Evolutionary conservation across 2,113 vertebrate species (phyloP).

Genomic region (Notarius lentiginosus): DNA sequence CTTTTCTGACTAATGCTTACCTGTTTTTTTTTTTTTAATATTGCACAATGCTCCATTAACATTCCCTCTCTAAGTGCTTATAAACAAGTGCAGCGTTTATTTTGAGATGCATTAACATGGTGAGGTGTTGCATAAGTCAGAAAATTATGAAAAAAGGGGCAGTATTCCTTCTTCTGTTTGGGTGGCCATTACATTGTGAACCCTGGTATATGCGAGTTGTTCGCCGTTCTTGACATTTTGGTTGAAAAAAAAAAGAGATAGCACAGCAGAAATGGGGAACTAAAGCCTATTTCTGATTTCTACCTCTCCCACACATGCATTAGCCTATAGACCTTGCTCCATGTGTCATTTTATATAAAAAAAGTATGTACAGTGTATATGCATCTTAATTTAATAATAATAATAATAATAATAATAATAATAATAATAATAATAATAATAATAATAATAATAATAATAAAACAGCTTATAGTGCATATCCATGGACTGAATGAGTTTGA

Average conservation of each 20-base stretch:
- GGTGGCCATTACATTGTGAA: conserved; percentile 22
- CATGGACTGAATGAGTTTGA: neutral
- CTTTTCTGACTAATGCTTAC: conserved; percentile 7
- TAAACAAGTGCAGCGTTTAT: conserved; percentile 10
- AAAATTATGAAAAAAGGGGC: neutral
- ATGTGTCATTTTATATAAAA: neutral
- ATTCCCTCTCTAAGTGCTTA: conserved; percentile 13
- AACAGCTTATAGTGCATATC: neutral
- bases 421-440: neutral
- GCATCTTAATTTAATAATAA: neutral
- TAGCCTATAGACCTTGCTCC: conserved; percentile 4
- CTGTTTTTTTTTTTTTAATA: conserved; percentile 11
- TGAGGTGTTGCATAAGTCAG: conserved; percentile 11
- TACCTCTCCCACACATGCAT: conserved; percentile 19
- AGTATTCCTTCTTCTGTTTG: conserved; percentile 17
- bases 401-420: no score
- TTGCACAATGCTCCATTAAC: conserved; percentile 22
- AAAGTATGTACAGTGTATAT: neutral
- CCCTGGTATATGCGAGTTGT: neutral
- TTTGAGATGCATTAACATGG: neutral
- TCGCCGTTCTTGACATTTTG: conserved; percentile 34
- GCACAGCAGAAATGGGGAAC: neutral
- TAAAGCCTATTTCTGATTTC: neutral
- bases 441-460: neutral
- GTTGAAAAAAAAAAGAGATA: conserved; percentile 18